Base-by-base conservation (phyloP, 2,888 invertebrate species). In the Chrysina gloriosa region DNA sequence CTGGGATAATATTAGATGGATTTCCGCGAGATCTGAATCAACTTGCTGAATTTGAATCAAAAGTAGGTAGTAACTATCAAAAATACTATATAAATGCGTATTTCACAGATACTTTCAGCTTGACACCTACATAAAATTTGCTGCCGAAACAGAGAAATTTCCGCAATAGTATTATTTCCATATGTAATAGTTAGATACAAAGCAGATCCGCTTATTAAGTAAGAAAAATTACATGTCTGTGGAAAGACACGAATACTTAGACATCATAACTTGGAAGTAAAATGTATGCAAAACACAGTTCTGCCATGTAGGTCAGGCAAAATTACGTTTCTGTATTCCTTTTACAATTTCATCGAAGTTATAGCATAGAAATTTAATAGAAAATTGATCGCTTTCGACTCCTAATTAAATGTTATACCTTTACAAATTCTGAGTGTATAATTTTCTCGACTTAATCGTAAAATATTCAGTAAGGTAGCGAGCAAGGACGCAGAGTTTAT, bases 11-110 rank as follows among this genome's bases (percentile, higher is more conserved):
- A 67, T 89, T 99, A 65, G 98, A 98, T 77, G 98, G 98, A 0
- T 98, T 94, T 81, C 98, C 98, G 0, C 86, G 98, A 65, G 96
- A 97, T 78, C 85, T 96, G 80, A 89, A 90, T 54, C 98, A 98
- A 85, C 92, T 95, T 74, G 88, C 90, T 63, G 89, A 90, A 77
- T 98, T 98, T 81, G 95, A 98, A 83, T 89, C 87, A 66, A 94
- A 95, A 89, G 97, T 97, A 77, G 79, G 79, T 66, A 27, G 19
- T 34, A 11, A 39, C 25, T 3, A 47, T 47, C n/a, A 14, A 7
- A 47, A 14, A 14, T 21, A 4, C 11, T 47, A n/a, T n/a, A n/a
- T n/a, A n/a, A n/a, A n/a, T n/a, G n/a, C n/a, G n/a, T n/a, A n/a
- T n/a, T n/a, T n/a, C n/a, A n/a, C n/a, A n/a, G n/a, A n/a, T n/a